Base-by-base conservation (phyloP, 2,797 vertebrate genomes). In the Myripristis jacobus region DNA sequence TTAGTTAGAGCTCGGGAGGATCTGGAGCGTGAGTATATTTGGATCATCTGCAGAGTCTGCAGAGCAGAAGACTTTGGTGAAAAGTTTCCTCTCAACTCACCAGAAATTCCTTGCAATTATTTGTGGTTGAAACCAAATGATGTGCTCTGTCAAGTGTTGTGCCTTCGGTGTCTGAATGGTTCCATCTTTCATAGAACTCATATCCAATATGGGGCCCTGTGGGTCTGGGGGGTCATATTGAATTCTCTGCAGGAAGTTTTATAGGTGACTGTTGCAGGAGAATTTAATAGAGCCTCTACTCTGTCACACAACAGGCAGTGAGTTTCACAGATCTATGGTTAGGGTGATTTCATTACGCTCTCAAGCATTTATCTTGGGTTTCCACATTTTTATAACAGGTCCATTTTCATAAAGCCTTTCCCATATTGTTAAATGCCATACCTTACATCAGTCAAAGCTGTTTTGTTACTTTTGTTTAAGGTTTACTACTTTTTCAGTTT, bases 201-300 rank as follows among this genome's bases (percentile, higher is more conserved):
- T 7, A 44, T 29, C 24, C 18, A n/a, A n/a, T n/a, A n/a, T n/a
- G n/a, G n/a, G n/a, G n/a, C n/a, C n/a, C n/a, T n/a, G n/a, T n/a
- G n/a, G n/a, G n/a, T n/a, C n/a, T n/a, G n/a, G n/a, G n/a, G n/a
- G n/a, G n/a, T n/a, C n/a, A n/a, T n/a, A n/a, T n/a, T 73, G 25
- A 46, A 44, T 60, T 63, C 66, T n/a, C 43, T 50, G 5, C 47
- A 43, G 18, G 6, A 62, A 76, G 56, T 43, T 72, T 64, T n/a
- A 51, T 58, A 36, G 24, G 50, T 54, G 15, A 67, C 31, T 41
- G 12, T 4, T 12, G 10, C 36, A 9, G 18, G 27, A 57, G 29
- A 54, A 55, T 38, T 77, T 19, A 76, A 56, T 38, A 50, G 7
- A 25, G 11, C 34, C 8, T 58, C 51, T 46, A 9, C 51, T 55